A percentile compares a stretch with the other conserved stretches of the same genome.
phyloP scores from a whole-genome alignment of 2,113 vertebrate species.

The Amia ocellicauda region DNA sequence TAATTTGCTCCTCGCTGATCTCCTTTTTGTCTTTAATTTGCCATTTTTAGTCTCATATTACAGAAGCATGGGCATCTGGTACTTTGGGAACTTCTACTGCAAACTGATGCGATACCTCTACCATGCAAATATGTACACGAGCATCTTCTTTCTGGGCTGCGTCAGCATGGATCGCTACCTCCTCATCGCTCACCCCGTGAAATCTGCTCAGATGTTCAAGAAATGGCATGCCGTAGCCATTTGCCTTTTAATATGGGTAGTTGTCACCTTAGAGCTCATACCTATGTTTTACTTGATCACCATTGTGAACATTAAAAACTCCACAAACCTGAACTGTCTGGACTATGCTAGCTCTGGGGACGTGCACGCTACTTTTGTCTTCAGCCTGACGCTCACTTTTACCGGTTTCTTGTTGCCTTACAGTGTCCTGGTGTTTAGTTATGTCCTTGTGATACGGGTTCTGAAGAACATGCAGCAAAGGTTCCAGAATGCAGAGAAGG shows the following conservation, averaged over 20 bases:
- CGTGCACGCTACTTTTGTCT: neutral
- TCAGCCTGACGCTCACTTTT: slow-evolving; percentile 15
- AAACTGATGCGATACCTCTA: slow-evolving; percentile 28
- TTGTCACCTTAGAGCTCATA: slow-evolving; percentile 14
- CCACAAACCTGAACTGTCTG: slow-evolving; percentile 1
- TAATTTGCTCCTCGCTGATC: slow-evolving; percentile 27
- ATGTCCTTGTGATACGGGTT: neutral
- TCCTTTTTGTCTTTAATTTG: slow-evolving; percentile 27
- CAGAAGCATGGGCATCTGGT: slow-evolving; percentile 22
- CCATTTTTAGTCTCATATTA: slow-evolving; percentile 29
- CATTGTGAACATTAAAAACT: neutral
- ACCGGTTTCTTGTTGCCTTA: slow-evolving; percentile 5
- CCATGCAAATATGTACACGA: slow-evolving; percentile 32
- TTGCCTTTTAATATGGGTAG: slow-evolving; percentile 1
- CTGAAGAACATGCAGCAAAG: slow-evolving; percentile 12
- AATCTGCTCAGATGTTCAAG: neutral
- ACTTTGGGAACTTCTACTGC: slow-evolving; percentile 24
- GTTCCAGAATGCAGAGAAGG: neutral
- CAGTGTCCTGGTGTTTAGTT: neutral
- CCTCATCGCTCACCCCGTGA: slow-evolving; percentile 15
- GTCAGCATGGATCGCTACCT: slow-evolving; percentile 29
- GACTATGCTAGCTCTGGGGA: slow-evolving; percentile 20
- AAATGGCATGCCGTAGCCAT: neutral
- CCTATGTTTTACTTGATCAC: slow-evolving; percentile 22
- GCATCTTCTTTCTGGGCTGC: slow-evolving; percentile 29